These are phyloP conservation scores for Drosophila diplacantha DNA, from an alignment of 2,888 invertebrate species.

Conservation along the genomic window DNA sequence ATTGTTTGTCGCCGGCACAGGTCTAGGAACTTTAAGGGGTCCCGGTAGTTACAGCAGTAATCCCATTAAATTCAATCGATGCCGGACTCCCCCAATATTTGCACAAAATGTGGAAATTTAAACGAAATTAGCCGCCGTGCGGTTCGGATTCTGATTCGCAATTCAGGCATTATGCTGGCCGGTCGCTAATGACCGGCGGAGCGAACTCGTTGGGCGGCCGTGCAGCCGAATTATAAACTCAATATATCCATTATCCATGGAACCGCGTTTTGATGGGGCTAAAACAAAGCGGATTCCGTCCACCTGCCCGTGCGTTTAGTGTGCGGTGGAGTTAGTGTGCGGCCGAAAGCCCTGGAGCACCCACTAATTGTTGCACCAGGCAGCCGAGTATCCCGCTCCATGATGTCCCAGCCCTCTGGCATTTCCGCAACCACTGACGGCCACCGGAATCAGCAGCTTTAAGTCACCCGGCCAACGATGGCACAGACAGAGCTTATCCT, in stretches of 20 bases:
- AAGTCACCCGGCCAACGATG: slow-evolving; percentile 41
- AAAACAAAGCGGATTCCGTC: slow-evolving; percentile 73
- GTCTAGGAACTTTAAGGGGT: slow-evolving; percentile 26
- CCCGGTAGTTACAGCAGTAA: slow-evolving; percentile 9
- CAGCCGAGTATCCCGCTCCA: neutral
- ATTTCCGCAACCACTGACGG: slow-evolving; percentile 8
- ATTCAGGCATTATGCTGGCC: slow-evolving; percentile 15
- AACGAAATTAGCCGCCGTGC: slow-evolving; percentile 6
- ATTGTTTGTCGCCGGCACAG: slow-evolving; percentile 31
- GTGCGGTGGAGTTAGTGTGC: slow-evolving; percentile 10
- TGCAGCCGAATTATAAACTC: slow-evolving; percentile 65
- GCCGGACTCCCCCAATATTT: neutral
- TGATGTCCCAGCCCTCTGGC: neutral
- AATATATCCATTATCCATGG: slow-evolving; percentile 75
- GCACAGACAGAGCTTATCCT: slow-evolving; percentile 62
- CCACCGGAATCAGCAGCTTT: slow-evolving; percentile 26
- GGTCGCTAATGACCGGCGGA: slow-evolving; percentile 24
- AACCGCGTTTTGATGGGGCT: slow-evolving; percentile 69
- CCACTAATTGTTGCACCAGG: slow-evolving; percentile 45
- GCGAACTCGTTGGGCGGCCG: slow-evolving; percentile 25
- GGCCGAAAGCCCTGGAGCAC: slow-evolving; percentile 31
- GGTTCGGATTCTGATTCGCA: slow-evolving; percentile 2
- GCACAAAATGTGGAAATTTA: slow-evolving; percentile 6
- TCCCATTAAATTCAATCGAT: slow-evolving; percentile 30
- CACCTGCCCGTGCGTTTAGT: slow-evolving; percentile 20